phyloP scores from a whole-genome alignment of 2,113 vertebrate genomes.

The Tricholaema leucomelas region DNA sequence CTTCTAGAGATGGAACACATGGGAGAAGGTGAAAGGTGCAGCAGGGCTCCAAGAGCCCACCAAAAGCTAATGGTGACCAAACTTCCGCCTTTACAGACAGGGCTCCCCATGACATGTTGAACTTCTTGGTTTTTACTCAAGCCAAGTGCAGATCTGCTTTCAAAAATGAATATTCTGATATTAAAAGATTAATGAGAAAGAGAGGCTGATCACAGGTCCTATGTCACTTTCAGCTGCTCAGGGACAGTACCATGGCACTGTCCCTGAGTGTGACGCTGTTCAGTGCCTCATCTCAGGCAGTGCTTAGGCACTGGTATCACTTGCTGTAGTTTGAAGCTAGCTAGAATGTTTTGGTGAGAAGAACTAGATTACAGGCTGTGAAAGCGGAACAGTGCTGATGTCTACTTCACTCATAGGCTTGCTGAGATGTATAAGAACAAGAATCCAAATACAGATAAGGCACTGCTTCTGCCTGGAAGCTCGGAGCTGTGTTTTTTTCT shows the following conservation, averaged over 20 bases:
- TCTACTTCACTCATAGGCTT: too few species aligned
- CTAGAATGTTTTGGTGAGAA: too few species aligned
- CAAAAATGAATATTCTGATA: background rate
- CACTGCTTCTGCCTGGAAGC: too few species aligned
- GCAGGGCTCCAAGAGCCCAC: background rate
- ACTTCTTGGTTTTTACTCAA: background rate
- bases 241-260: background rate
- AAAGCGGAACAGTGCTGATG: too few species aligned
- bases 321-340: too few species aligned
- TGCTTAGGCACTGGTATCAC: background rate
- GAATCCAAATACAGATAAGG: too few species aligned
- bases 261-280: background rate
- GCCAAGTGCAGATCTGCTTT: background rate
- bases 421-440: too few species aligned
- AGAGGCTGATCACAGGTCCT: fast-evolving
- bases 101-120: background rate
- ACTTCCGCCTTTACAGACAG: background rate
- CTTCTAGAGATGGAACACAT: background rate
- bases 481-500: too few species aligned
- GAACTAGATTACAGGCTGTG: too few species aligned
- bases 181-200: background rate
- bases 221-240: background rate
- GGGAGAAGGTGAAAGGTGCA: background rate
- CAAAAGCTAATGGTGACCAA: background rate
- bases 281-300: background rate